Conservation (phyloP, 2,113 vertebrate species). For the Thalassarche chlororhynchos region DNA sequence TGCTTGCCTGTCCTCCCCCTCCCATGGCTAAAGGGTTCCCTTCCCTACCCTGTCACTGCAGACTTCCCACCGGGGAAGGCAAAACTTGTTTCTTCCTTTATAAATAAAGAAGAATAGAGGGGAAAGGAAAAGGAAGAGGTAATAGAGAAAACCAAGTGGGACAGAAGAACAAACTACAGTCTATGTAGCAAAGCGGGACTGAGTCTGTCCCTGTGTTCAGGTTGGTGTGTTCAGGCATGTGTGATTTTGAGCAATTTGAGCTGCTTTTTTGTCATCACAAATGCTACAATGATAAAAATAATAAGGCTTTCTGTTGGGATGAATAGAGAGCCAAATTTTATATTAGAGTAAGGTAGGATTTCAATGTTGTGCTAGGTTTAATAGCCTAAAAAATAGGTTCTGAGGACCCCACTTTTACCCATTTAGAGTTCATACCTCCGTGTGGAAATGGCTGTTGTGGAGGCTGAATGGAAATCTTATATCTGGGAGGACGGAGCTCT, state of each 20-base stretch:
- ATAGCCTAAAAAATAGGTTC: not conserved
- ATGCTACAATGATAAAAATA: not conserved
- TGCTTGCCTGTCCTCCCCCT: not conserved
- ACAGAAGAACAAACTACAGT: not conserved
- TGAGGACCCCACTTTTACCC: not conserved
- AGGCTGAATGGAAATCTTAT: not conserved
- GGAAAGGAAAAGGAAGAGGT: not conserved
- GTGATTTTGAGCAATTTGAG: not conserved
- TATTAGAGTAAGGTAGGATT: not conserved
- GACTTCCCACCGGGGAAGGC: not conserved
- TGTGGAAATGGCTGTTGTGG: not conserved
- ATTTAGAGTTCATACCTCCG: not conserved
- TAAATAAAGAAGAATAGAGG: not conserved
- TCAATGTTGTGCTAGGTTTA: not conserved
- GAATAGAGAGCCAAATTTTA: not conserved
- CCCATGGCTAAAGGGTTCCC: not conserved
- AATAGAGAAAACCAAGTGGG: not conserved
- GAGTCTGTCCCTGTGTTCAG: not conserved
- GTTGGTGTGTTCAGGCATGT: not conserved
- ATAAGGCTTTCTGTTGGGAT: not conserved
- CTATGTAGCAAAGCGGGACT: rapidly evolving
- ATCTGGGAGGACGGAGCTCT: not conserved
- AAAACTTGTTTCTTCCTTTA: not conserved
- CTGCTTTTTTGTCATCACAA: not conserved
- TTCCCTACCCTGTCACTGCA: not conserved